Base-by-base conservation (phyloP, 2,888 invertebrate genomes). In the Aradus depressus region DNA sequence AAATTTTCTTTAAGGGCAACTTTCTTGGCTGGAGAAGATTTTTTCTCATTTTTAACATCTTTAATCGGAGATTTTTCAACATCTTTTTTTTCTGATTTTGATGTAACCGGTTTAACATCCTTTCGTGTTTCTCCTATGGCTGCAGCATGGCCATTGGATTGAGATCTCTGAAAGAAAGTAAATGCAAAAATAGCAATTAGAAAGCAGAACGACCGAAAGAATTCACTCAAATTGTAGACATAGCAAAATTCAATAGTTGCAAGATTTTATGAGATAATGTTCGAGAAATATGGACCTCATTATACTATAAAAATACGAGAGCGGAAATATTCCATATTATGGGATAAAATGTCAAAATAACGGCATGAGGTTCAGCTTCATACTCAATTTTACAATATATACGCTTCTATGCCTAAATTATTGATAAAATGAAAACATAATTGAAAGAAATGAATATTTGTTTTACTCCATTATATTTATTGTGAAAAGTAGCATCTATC, bases 141-240 rank as follows among this genome's bases (percentile, higher is more conserved):
- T 6, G 62, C 61, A 21, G 61, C 61, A 56, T 63, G 63, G 1
- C 65, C 66, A 58, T 63, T 63, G 14, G 63, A 58, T 37, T 60
- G 59, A 6, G 62, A 53, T 55, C 61, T 63, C 61, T 63, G 55
- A 4, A 53, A 58, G 41, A 16, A 52, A 43, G n/a, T n/a, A 50
- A 53, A 18, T 34, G 16, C 18, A 31, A 25, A 21, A 21, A 41
- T 19, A 31, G 8, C 6, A 39, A 19, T 19, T 16, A 18, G 10
- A 4, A 18, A 21, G 23, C 25, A 42, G 32, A 32, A 34, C 10
- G 14, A 3, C 2, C 2, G n/a, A 10, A n/a, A 37, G 10, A 26
- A 18, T 16, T 25, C 12, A 18, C 4, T n/a, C 14, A 16, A 18
- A 23, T 19, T 2, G 4, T 22, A 43, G 21, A 28, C 37, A 14